Percentiles rank a stretch among this genome's conserved stretches.
Conservation (phyloP, 1,140 invertebrate genomes). For the Heliconius congener region DNA sequence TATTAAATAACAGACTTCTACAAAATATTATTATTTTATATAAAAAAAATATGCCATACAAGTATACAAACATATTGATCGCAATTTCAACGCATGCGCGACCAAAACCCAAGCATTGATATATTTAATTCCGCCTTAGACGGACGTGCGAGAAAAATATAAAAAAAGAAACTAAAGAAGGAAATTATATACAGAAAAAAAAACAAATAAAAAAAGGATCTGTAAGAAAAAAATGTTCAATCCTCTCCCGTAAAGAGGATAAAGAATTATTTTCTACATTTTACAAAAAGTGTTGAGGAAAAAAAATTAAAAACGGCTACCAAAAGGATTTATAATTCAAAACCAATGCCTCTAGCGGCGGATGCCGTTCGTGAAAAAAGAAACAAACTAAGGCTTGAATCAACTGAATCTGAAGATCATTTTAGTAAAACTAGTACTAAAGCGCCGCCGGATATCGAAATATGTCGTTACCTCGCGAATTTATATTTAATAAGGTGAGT, state of each 20-base stretch:
- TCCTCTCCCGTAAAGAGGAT: constrained; percentile 27
- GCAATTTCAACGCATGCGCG: constrained; percentile 27
- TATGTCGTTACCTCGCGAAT: constrained; percentile 70
- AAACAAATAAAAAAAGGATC: background rate
- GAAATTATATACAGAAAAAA: background rate
- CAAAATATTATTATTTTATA: too few relatives aligned
- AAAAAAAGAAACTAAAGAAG: constrained; percentile 9
- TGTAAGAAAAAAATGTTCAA: constrained; percentile 29
- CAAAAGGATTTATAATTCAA: constrained; percentile 46
- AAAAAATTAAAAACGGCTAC: constrained; percentile 61
- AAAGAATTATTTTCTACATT: constrained; percentile 19
- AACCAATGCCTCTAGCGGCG: constrained; percentile 70
- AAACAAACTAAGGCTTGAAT: constrained; percentile 53
- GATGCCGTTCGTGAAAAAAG: constrained; percentile 53
- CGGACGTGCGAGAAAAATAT: constrained; percentile 21
- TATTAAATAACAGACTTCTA: too few relatives aligned
- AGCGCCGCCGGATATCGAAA: constrained; percentile 62
- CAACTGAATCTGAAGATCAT: constrained; percentile 71
- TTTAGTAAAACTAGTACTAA: constrained; percentile 51
- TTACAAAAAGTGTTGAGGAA: constrained; percentile 29
- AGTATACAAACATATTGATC: constrained; percentile 20
- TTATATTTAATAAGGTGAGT: constrained; percentile 70
- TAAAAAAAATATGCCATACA: background rate
- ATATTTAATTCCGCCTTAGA: background rate
- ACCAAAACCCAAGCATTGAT: constrained; percentile 17